These are phyloP conservation scores for Crocuta crocuta DNA, from an alignment of 2,113 vertebrate species.

Conservation along the genomic window DNA sequence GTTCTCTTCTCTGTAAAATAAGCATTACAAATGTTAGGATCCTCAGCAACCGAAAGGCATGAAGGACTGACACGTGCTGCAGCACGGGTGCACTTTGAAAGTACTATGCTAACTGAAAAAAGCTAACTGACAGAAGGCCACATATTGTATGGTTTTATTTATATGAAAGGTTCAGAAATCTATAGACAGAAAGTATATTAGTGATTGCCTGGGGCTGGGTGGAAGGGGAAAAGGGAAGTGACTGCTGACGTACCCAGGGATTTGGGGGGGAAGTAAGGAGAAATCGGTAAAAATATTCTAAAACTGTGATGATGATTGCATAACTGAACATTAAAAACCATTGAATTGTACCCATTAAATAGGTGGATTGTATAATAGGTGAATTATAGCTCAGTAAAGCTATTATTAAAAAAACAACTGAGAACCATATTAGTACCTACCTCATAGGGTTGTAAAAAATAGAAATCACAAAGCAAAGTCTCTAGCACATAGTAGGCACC, in stretches of 20 bases:
- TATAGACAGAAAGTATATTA: background rate
- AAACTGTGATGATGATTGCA: background rate
- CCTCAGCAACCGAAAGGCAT: background rate
- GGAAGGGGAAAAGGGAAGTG: background rate
- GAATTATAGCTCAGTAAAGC: slow-evolving; percentile 10
- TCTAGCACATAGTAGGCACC: background rate
- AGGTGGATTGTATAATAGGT: background rate
- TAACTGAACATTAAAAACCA: slow-evolving; percentile 12
- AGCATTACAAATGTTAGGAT: background rate
- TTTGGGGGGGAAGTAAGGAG: background rate
- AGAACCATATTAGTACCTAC: background rate
- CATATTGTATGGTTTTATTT: background rate
- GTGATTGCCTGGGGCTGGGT: background rate
- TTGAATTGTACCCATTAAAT: background rate
- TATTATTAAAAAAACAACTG: background rate
- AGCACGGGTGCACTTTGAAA: background rate
- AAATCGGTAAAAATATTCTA: background rate
- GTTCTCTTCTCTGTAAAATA: background rate
- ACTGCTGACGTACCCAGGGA: background rate
- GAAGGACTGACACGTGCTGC: background rate
- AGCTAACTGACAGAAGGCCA: background rate
- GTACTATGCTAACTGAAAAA: background rate
- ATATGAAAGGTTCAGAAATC: background rate
- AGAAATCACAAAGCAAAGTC: background rate
- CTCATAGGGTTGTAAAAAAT: background rate